Conservation (phyloP, 2,797 vertebrate genomes). For the Craterocephalus amniculus region DNA sequence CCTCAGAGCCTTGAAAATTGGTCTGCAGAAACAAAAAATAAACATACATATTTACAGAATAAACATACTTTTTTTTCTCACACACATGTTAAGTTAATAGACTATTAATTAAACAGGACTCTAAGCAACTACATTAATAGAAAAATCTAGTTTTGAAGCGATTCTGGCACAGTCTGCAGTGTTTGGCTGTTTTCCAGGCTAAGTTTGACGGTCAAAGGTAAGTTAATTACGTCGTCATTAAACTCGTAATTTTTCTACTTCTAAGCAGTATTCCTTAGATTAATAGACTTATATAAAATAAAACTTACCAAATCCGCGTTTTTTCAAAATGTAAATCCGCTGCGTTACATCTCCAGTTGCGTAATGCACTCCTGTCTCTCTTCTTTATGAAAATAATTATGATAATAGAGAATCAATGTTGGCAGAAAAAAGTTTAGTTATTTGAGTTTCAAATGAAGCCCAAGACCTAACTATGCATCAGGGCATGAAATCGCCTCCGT, state of each 20-base stretch:
- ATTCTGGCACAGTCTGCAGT: neutral
- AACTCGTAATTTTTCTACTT: neutral
- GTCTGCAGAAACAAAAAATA: conserved; percentile 35
- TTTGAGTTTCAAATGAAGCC: conserved; percentile 1
- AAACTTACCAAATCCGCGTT: conserved; percentile 59
- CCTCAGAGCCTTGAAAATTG: conserved; percentile 32
- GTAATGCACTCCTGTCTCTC: conserved; percentile 36
- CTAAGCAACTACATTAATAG: neutral
- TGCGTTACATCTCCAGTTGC: conserved; percentile 56
- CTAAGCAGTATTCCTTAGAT: neutral
- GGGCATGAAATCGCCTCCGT: conserved; percentile 44
- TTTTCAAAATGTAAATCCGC: conserved; percentile 4
- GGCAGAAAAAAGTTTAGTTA: conserved; percentile 13
- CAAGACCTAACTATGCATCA: conserved; percentile 10
- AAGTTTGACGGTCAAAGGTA: neutral
- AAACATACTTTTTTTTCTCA: neutral
- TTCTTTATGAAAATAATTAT: neutral
- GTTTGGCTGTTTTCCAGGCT: neutral
- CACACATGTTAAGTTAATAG: neutral
- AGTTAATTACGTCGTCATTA: neutral
- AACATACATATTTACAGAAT: neutral
- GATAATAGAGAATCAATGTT: conserved; percentile 1
- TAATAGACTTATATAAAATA: neutral
- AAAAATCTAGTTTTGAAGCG: too few relatives aligned
- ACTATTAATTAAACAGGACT: neutral